Evolutionary conservation across 1,140 invertebrate species (phyloP).

Genomic region (Aporrectodea caliginosa): DNA sequence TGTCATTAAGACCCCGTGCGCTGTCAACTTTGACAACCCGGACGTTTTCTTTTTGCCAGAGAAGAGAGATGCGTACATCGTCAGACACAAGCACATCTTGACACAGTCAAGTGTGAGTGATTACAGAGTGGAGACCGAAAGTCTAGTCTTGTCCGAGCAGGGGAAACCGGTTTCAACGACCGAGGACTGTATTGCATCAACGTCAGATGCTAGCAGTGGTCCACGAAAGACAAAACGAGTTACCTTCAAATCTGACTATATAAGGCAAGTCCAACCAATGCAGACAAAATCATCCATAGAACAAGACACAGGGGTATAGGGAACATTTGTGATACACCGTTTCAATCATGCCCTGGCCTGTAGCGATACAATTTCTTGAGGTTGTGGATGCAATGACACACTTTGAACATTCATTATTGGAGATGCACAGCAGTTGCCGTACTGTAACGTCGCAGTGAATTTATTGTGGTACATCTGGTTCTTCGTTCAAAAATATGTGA

Average conservation of each 20-base stretch:
- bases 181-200: not conserved
- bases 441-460: no score
- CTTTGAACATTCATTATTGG: no score
- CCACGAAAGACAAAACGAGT: not conserved
- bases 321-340: no score
- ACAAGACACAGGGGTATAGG: not conserved
- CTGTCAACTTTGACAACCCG: conserved; percentile 16
- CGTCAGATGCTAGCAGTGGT: not conserved
- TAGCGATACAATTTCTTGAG: no score
- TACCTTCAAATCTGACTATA: not conserved
- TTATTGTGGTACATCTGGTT: no score
- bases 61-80: conserved; percentile 32
- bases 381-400: no score
- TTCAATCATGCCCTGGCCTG: no score
- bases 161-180: not conserved
- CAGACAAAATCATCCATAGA: not conserved
- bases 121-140: not conserved
- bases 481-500: no score
- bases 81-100: not conserved
- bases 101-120: not conserved
- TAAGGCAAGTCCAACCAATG: not conserved
- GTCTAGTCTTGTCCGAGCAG: not conserved
- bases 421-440: no score
- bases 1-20: conserved; percentile 5
- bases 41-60: conserved; percentile 27